phyloP scores from a whole-genome alignment of 2,888 invertebrate genomes.

The Mamestra brassicae region DNA sequence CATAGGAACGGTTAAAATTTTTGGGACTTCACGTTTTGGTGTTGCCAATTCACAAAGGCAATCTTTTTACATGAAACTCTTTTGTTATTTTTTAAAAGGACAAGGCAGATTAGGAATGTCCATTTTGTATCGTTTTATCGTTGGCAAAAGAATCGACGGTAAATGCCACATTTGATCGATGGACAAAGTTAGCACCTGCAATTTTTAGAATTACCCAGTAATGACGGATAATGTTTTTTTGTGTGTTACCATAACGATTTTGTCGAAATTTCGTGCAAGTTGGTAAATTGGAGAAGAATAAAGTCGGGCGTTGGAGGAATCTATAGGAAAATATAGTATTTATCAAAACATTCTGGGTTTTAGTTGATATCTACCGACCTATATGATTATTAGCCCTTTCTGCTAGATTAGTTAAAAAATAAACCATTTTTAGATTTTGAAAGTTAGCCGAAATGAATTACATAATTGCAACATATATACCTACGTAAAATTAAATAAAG shows the following conservation, averaged over 20 bases:
- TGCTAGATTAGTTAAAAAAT: no score
- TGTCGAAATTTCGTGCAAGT: conserved; percentile 4
- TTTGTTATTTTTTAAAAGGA: conserved; percentile 85
- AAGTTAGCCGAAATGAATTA: no score
- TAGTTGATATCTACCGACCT: no score
- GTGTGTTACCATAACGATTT: conserved; percentile 7
- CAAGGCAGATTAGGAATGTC: conserved; percentile 88
- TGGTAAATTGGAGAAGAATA: neutral
- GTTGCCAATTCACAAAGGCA: conserved; percentile 68
- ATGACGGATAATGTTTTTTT: conserved; percentile 52
- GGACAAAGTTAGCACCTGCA: conserved; percentile 81
- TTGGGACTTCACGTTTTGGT: neutral
- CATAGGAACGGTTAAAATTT: conserved; percentile 28
- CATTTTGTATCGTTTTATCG: conserved; percentile 85
- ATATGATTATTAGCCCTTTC: no score
- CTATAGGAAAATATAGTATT: neutral
- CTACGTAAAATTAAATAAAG: no score
- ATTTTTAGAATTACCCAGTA: conserved; percentile 66
- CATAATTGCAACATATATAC: no score
- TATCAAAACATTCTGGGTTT: no score
- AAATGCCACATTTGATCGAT: conserved; percentile 88
- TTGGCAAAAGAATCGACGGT: conserved; percentile 75
- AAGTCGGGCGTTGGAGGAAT: neutral
- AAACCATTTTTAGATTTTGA: no score
- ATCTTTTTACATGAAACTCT: conserved; percentile 76